These are phyloP conservation scores for Globodera rostochiensis DNA, from an alignment of 1,140 invertebrate species.

Conservation along the genomic window DNA sequence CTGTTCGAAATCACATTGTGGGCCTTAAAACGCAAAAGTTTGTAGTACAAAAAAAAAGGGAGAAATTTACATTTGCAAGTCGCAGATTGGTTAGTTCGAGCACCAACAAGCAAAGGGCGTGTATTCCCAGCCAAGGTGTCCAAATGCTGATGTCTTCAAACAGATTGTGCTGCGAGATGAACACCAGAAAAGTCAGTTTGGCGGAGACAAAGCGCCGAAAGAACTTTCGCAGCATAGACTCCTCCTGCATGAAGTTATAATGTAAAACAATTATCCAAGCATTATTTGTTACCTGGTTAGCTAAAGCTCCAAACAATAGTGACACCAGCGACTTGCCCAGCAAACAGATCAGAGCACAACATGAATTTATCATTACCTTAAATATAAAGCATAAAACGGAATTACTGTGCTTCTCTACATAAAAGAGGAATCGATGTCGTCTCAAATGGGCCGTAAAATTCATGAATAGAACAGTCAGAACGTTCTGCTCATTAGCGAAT, in stretches of 20 bases:
- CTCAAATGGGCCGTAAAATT: constrained; percentile 20
- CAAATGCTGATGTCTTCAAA: constrained; percentile 50
- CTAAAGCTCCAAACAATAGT: constrained; percentile 31
- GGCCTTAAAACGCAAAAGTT: constrained; percentile 35
- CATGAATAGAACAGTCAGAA: not conserved
- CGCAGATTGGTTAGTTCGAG: constrained; percentile 35
- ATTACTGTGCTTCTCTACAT: constrained; percentile 31
- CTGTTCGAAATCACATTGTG: constrained; percentile 46
- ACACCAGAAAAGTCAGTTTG: constrained; percentile 51
- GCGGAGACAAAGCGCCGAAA: constrained; percentile 51
- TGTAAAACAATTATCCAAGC: not conserved
- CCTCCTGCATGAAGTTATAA: constrained; percentile 36
- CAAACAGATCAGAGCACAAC: constrained; percentile 45
- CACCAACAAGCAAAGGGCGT: constrained; percentile 42
- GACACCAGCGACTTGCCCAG: constrained; percentile 38
- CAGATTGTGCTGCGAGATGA: constrained; percentile 48
- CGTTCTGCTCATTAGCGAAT: constrained; percentile 11
- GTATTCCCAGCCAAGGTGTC: constrained; percentile 45
- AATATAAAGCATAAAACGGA: constrained; percentile 20
- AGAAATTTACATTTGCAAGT: constrained; percentile 39
- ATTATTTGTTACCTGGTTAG: constrained; percentile 37
- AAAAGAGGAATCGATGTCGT: constrained; percentile 43
- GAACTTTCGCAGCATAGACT: constrained; percentile 31
- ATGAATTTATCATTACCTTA: constrained; percentile 48
- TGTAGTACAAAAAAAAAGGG: not conserved